A percentile compares a stretch with the other conserved stretches of the same genome.
These are phyloP conservation scores for Chelonus insularis DNA, from an alignment of 1,140 invertebrate genomes.

Conservation along the genomic window DNA sequence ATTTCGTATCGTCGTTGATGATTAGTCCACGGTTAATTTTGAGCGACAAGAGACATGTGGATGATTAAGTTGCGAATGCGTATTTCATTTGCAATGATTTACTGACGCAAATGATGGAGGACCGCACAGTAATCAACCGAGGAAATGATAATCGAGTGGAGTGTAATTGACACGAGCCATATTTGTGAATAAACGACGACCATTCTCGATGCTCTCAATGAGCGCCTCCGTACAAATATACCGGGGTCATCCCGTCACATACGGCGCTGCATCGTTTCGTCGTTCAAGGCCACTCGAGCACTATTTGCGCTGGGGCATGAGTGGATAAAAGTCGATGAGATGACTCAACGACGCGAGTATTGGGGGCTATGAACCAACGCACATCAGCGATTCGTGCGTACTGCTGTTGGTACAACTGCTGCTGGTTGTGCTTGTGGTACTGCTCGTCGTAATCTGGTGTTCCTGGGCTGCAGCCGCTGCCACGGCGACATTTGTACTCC, in stretches of 20 bases:
- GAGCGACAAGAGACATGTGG: not conserved
- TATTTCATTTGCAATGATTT: conserved; percentile 12
- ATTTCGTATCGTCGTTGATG: conserved; percentile 1
- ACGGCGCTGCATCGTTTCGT: conserved; percentile 17
- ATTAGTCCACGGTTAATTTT: not conserved
- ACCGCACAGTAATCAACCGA: conserved; percentile 28
- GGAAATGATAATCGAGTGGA: conserved; percentile 40
- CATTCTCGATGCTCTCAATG: not conserved
- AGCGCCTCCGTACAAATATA: conserved; percentile 6
- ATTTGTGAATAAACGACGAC: conserved; percentile 40
- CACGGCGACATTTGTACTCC: conserved; percentile 47
- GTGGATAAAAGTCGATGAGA: conserved; percentile 55
- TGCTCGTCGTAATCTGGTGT: conserved; percentile 5
- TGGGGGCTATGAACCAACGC: conserved; percentile 58
- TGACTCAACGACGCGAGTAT: conserved; percentile 55
- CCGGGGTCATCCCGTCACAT: conserved; percentile 24
- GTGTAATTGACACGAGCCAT: conserved; percentile 52
- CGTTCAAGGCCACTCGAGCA: not conserved
- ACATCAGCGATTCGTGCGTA: conserved; percentile 57
- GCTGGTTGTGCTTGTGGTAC: conserved; percentile 26
- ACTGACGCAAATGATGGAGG: conserved; percentile 6
- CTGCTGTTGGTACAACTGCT: conserved; percentile 44
- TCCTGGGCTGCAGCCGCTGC: conserved; percentile 37
- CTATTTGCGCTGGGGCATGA: conserved; percentile 39
- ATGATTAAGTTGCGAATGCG: conserved; percentile 18